A percentile compares a stretch with the other conserved stretches of the same genome.
Conservation (phyloP, 2,888 invertebrate genomes). For the Coenonympha arcania region DNA sequence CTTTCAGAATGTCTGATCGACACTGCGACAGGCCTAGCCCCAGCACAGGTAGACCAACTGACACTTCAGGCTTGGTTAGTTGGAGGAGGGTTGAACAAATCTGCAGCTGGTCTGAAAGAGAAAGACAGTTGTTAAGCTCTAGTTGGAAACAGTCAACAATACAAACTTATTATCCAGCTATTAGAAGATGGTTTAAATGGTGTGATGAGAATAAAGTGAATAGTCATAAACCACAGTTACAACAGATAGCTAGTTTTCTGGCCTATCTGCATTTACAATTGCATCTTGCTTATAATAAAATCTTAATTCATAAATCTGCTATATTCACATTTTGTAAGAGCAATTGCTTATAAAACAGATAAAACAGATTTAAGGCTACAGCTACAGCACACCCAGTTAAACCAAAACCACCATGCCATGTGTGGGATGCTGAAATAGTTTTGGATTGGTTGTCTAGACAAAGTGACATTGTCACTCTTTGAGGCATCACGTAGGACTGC, state of each 20-base stretch:
- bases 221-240: not conserved
- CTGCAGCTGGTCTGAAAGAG: not conserved
- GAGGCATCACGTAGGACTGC: not conserved
- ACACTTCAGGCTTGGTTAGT: not conserved
- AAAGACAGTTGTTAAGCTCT: not conserved
- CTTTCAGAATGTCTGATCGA: slow-evolving; percentile 18
- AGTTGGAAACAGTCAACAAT: not conserved
- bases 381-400: not conserved
- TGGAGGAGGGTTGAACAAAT: not conserved
- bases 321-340: not conserved
- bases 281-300: not conserved
- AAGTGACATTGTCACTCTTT: not conserved
- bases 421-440: not conserved
- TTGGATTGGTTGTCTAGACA: not conserved
- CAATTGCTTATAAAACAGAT: not conserved
- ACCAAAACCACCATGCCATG: not conserved
- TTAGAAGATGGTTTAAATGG: not conserved
- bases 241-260: not conserved
- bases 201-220: not conserved
- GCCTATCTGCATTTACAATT: not conserved
- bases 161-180: not conserved
- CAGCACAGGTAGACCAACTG: not conserved
- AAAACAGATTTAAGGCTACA: not conserved
- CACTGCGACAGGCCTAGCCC: not conserved
- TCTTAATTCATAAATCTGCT: not conserved